phyloP scores from a whole-genome alignment of 2,888 invertebrate genomes.

The Laspeyria flexula region DNA sequence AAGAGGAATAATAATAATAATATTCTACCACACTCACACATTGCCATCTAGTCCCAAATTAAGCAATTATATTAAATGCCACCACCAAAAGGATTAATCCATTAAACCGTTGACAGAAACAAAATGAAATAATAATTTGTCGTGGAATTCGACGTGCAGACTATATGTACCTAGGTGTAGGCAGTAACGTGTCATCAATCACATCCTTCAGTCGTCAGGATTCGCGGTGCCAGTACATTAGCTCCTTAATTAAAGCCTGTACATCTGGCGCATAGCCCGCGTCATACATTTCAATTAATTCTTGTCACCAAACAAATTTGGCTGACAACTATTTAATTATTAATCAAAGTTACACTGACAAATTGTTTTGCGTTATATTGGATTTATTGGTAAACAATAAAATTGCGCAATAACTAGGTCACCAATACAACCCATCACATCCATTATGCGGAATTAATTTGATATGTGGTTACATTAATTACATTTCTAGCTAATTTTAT shows the following conservation, averaged over 20 bases:
- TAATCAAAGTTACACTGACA: conserved; percentile 55
- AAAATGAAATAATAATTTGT: conserved; percentile 68
- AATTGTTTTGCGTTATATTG: conserved; percentile 50
- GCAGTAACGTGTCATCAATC: conserved; percentile 69
- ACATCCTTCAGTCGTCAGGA: conserved; percentile 62
- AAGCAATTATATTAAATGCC: too few relatives aligned
- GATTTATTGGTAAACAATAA: conserved; percentile 34
- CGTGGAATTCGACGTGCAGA: conserved; percentile 46
- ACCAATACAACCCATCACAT: conserved; percentile 6
- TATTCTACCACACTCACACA: too few relatives aligned
- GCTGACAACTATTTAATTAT: conserved; percentile 67
- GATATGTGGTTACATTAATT: conserved; percentile 1
- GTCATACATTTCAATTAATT: conserved; percentile 83
- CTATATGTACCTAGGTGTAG: conserved; percentile 33
- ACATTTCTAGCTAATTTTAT: conserved; percentile 2
- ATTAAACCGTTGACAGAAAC: conserved; percentile 61
- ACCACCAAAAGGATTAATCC: conserved; percentile 51
- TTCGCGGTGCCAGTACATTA: conserved; percentile 71
- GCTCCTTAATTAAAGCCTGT: conserved; percentile 81
- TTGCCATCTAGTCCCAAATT: too few relatives aligned
- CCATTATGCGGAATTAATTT: conserved; percentile 8
- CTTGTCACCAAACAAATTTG: conserved; percentile 76
- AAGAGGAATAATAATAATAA: too few relatives aligned
- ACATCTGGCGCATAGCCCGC: conserved; percentile 72
- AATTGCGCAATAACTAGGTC: conserved; percentile 9